Conservation (phyloP, 2,113 vertebrate genomes). For the Haplotaxodon microlepis region DNA sequence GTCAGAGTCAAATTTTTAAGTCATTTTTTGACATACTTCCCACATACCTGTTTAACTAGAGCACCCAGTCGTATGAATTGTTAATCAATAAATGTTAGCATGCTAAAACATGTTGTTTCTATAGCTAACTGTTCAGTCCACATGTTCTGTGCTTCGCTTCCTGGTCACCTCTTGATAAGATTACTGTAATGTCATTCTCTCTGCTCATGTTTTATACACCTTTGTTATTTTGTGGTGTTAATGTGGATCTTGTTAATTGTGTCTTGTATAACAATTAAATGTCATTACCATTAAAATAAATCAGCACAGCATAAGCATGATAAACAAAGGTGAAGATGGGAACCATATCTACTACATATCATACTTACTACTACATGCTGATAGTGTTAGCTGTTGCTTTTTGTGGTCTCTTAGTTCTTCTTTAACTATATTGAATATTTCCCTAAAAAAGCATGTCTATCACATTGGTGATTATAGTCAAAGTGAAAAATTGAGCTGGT, state of each 20-base stretch:
- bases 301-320: neutral
- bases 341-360: neutral
- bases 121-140: fast-evolving
- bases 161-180: neutral
- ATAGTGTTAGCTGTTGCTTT: neutral
- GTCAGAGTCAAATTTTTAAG: neutral
- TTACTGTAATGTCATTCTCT: neutral
- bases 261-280: neutral
- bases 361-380: fast-evolving
- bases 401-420: neutral
- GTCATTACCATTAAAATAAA: neutral
- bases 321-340: neutral
- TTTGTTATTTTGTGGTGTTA: neutral
- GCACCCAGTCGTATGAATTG: neutral
- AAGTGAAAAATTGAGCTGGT: neutral
- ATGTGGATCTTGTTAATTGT: neutral
- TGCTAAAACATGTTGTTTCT: neutral
- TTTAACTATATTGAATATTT: neutral
- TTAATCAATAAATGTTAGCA: neutral
- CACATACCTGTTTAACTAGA: neutral
- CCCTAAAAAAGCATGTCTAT: neutral
- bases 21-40: neutral
- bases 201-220: neutral
- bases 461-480: neutral
- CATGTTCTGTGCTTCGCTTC: fast-evolving